Conservation (phyloP, 2,888 invertebrate species). For the Aethes cnicana region DNA sequence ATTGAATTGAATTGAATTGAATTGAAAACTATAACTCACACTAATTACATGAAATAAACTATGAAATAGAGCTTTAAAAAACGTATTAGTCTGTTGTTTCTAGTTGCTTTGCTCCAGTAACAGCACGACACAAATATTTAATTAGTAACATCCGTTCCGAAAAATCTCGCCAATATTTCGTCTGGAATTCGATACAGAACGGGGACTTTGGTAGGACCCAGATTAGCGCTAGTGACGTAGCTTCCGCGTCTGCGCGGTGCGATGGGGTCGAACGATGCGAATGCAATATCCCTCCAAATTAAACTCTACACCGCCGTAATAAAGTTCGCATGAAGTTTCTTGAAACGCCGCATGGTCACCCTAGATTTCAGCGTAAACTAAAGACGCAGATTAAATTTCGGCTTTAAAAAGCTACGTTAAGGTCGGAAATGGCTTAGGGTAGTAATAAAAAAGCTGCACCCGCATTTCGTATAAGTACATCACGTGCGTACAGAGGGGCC, state of each 20-base stretch:
- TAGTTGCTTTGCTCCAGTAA: too few species aligned
- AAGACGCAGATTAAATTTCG: constrained; percentile 35
- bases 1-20: too few species aligned
- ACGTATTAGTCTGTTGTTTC: too few species aligned
- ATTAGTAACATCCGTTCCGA: not conserved
- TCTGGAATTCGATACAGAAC: constrained; percentile 45
- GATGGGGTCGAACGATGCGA: constrained; percentile 52
- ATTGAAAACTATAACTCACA: too few species aligned
- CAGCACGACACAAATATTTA: not conserved
- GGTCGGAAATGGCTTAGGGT: constrained; percentile 33
- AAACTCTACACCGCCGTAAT: constrained; percentile 57
- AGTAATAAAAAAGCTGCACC: constrained; percentile 52
- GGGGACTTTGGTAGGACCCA: constrained; percentile 50
- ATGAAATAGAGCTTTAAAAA: too few species aligned
- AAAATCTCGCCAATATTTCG: constrained; percentile 23
- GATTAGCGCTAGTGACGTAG: constrained; percentile 75
- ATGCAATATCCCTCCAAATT: constrained; percentile 56
- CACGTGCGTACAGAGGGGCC: constrained; percentile 64
- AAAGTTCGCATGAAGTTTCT: constrained; percentile 54
- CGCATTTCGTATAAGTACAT: constrained; percentile 45
- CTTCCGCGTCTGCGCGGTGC: constrained; percentile 75
- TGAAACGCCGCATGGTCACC: constrained; percentile 44
- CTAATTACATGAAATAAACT: too few species aligned
- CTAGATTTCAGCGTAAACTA: constrained; percentile 51
- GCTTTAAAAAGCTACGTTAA: constrained; percentile 37